Evolutionary conservation across 2,113 vertebrate genomes (phyloP).

Genomic region (Cyanistes caeruleus): DNA sequence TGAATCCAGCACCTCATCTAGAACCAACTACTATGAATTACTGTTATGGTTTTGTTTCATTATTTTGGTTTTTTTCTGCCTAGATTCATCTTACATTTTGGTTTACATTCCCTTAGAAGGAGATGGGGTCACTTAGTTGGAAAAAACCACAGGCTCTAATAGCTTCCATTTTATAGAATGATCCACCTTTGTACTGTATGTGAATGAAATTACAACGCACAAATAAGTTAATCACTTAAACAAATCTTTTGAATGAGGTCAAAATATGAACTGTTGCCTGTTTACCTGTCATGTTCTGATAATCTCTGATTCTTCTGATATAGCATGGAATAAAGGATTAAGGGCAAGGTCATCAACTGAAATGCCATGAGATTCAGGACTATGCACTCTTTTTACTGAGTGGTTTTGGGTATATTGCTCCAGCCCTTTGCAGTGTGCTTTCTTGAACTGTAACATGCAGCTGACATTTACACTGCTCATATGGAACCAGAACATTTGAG

Average conservation of each 20-base stretch:
- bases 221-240: conserved; percentile 45
- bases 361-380: background rate
- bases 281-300: background rate
- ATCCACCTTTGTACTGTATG: conserved; percentile 25
- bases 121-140: background rate
- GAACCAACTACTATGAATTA: conserved; percentile 35
- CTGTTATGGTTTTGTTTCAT: background rate
- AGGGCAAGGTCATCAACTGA: background rate
- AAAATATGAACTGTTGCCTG: background rate
- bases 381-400: background rate
- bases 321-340: background rate
- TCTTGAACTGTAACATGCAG: background rate
- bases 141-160: conserved; percentile 17
- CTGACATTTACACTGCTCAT: background rate
- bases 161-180: background rate
- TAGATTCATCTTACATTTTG: conserved; percentile 4
- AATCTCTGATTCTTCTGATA: conserved; percentile 9
- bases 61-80: background rate
- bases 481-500: background rate
- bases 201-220: conserved; percentile 38
- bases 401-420: background rate
- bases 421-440: background rate
- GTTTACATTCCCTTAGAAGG: conserved; percentile 6
- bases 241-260: conserved; percentile 1
- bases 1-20: conserved; percentile 3